Base-by-base conservation (phyloP, 2,888 invertebrate genomes). In the Drosophila gaucha region DNA sequence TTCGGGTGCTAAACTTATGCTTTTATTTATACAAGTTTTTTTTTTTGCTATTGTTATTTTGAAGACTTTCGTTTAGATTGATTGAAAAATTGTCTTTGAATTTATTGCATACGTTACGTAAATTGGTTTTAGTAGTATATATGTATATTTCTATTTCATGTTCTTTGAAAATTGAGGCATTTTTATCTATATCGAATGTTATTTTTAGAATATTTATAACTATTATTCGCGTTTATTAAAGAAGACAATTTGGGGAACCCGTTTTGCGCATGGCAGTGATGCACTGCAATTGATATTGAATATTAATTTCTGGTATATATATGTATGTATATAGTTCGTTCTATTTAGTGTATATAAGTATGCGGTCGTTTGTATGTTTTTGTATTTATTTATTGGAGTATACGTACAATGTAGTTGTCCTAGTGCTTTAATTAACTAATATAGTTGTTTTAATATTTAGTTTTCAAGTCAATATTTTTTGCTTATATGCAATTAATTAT, bases 261-360 rank as follows among this genome's bases (percentile, higher is more conserved):
- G 84, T 86, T 75, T 85, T 87, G 82, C 77, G 69, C 82, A 72
- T 84, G 87, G 87, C 84, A 84, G 84, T 84, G 84, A 85, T 82
- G 76, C 84, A 84, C 84, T 84, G 84, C 87, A 74, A 74, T 84
- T 74, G 85, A 84, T 86, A 86, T 86, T 74, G 43, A 56, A 52
- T 57, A 58, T 67, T 55, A 59, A 52, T 39, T 24, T 20, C 20
- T 14, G 20, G 14, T 14, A 1, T 73, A 68, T 63, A 68, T 66
- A 56, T 46, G 9, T 36, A 38, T 26, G 26, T 60, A 24, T 46
- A 51, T 43, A 49, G 33, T 60, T 39, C 20, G 28, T 36, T 51
- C 10, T 28, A 26, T 4, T 30, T 30, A 31, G 33, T 49, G 35
- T 36, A 39, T 58, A 38, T 18, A 28, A 8, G 9, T 28, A 28